Percentiles rank a stretch among this genome's conserved stretches.
phyloP scores from a whole-genome alignment of 2,113 vertebrate genomes.

The Ameiurus melas region DNA sequence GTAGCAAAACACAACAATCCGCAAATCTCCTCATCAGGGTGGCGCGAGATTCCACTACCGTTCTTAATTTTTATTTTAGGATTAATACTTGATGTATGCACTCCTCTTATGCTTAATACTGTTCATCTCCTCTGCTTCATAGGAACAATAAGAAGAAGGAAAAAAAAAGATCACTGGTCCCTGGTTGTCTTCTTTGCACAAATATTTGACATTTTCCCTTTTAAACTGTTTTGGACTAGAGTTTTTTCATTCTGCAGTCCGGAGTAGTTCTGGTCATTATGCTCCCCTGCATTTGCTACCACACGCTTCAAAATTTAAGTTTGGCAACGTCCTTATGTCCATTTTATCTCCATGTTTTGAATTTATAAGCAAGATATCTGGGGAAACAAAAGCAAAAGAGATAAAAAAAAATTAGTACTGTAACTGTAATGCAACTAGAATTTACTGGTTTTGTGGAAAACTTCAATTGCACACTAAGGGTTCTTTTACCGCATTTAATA shows the following conservation, averaged over 20 bases:
- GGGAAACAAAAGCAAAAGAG: slow-evolving; percentile 6
- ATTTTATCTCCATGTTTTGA: neutral
- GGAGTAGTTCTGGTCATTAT: neutral
- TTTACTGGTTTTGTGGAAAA: neutral
- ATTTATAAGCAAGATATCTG: slow-evolving; percentile 12
- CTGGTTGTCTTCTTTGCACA: slow-evolving; percentile 22
- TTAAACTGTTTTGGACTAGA: slow-evolving; percentile 39
- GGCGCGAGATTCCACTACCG: slow-evolving; percentile 63
- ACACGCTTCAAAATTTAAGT: neutral
- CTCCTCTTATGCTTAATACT: slow-evolving; percentile 30
- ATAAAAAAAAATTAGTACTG: neutral
- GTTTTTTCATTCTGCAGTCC: slow-evolving; percentile 51
- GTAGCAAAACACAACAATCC: slow-evolving; percentile 21
- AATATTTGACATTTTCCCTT: slow-evolving; percentile 27
- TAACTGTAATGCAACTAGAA: neutral
- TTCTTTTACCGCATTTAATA: neutral
- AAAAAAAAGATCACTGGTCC: slow-evolving; percentile 63
- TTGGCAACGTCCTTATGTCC: neutral
- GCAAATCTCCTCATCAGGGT: slow-evolving; percentile 38
- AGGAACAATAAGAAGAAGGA: slow-evolving; percentile 31
- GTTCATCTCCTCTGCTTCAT: slow-evolving; percentile 49
- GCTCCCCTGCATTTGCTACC: neutral
- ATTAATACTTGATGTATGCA: slow-evolving; percentile 38
- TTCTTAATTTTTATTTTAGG: slow-evolving; percentile 14
- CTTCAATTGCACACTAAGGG: neutral